phyloP scores from a whole-genome alignment of 1,140 invertebrate genomes.

The Zaprionus ghesquierei region DNA sequence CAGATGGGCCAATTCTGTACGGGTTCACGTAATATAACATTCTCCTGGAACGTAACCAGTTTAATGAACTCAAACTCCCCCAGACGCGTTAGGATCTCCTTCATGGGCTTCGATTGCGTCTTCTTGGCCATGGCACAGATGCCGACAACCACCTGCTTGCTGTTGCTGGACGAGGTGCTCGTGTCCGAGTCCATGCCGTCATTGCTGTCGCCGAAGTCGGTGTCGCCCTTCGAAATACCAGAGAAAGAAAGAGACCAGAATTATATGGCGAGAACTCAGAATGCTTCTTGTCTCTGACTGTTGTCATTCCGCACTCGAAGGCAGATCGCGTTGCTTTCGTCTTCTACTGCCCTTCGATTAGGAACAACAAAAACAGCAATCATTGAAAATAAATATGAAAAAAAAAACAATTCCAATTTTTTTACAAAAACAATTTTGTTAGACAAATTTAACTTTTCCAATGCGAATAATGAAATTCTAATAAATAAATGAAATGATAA shows the following conservation, averaged over 20 bases:
- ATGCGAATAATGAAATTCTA: neutral
- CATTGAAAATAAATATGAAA: neutral
- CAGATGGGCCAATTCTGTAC: conserved; percentile 99
- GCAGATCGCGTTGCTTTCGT: neutral
- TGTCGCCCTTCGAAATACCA: conserved; percentile 85
- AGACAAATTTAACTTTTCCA: neutral
- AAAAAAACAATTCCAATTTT: neutral
- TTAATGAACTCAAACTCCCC: conserved; percentile 98
- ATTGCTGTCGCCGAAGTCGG: conserved; percentile 86
- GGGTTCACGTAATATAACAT: conserved; percentile 96
- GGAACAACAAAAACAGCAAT: neutral
- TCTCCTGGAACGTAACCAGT: conserved; percentile 95
- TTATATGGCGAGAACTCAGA: neutral
- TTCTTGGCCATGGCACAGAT: conserved; percentile 99
- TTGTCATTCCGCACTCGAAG: neutral
- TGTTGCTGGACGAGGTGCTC: conserved; percentile 80
- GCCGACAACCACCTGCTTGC: conserved; percentile 92
- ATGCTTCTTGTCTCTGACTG: neutral
- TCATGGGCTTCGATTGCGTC: conserved; percentile 99
- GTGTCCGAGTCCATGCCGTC: conserved; percentile 85
- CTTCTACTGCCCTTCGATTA: neutral
- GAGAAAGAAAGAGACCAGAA: neutral
- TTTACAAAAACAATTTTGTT: neutral
- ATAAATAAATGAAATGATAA: neutral
- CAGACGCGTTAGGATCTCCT: conserved; percentile 96